Percentiles rank a stretch among this genome's conserved stretches.
Evolutionary conservation across 2,888 invertebrate species (phyloP).

Genomic region (Dendrolimus houi): DNA sequence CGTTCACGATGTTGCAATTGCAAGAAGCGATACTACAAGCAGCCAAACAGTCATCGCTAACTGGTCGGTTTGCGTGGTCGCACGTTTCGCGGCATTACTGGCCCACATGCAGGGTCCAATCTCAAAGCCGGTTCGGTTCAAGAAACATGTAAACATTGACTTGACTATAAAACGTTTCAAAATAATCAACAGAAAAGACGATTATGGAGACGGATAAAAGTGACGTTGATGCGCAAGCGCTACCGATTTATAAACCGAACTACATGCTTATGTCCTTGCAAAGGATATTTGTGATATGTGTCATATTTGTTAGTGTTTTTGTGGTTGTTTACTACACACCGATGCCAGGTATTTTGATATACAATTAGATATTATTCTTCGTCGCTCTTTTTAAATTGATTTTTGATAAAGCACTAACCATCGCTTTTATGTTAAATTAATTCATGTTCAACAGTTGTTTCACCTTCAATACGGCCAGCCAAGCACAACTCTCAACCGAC

Average conservation of each 20-base stretch:
- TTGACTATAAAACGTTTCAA: constrained; percentile 1
- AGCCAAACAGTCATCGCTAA: constrained; percentile 51
- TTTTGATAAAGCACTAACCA: neutral
- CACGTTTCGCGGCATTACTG: constrained; percentile 20
- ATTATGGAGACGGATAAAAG: constrained; percentile 55
- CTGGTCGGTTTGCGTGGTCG: constrained; percentile 60
- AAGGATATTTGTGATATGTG: constrained; percentile 79
- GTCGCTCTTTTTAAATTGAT: neutral
- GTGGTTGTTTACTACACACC: constrained; percentile 84
- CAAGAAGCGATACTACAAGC: constrained; percentile 15
- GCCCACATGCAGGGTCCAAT: constrained; percentile 9
- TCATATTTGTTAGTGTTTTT: constrained; percentile 80
- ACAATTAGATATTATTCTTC: constrained; percentile 1
- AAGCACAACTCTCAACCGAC: neutral
- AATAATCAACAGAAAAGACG: constrained; percentile 7
- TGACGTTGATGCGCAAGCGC: constrained; percentile 26
- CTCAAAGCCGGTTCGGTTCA: constrained; percentile 4
- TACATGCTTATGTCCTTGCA: constrained; percentile 78
- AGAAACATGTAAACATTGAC: constrained; percentile 31
- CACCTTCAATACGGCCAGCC: neutral
- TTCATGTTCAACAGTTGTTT: neutral
- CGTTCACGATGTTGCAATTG: constrained; percentile 30
- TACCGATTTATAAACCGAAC: constrained; percentile 55
- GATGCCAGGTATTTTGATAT: constrained; percentile 76
- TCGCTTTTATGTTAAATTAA: neutral